These are phyloP conservation scores for Nyctibius bracteatus DNA, from an alignment of 2,113 vertebrate genomes.

Conservation along the genomic window DNA sequence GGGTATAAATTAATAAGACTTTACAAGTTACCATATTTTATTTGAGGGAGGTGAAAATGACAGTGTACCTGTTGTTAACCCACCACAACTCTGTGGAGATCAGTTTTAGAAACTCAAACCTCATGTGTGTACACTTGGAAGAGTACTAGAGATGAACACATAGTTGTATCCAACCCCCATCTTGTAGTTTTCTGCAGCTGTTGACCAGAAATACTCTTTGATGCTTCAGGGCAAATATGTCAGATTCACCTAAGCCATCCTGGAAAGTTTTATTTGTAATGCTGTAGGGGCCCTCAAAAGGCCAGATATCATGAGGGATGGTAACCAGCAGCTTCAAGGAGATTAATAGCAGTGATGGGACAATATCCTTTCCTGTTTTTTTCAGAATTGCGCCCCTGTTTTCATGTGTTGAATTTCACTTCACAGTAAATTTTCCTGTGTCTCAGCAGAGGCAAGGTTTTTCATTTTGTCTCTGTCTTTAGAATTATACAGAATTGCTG, in stretches of 20 bases:
- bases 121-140: fast-evolving
- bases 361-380: neutral
- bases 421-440: neutral
- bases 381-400: neutral
- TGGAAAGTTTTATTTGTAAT: neutral
- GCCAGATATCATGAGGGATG: neutral
- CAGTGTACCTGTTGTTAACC: neutral
- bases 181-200: neutral
- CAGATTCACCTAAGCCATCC: neutral
- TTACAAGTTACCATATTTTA: neutral
- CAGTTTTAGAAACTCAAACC: neutral
- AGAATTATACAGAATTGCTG: neutral
- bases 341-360: neutral
- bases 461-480: neutral
- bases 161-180: neutral
- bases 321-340: neutral
- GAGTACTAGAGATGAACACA: neutral
- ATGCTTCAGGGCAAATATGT: neutral
- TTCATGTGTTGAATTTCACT: neutral
- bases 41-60: neutral
- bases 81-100: neutral
- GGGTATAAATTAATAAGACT: neutral
- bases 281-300: neutral
- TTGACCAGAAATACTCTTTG: neutral
- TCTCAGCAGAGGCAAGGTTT: neutral